phyloP scores from a whole-genome alignment of 2,888 invertebrate species.

The Drosophila tanythrix region DNA sequence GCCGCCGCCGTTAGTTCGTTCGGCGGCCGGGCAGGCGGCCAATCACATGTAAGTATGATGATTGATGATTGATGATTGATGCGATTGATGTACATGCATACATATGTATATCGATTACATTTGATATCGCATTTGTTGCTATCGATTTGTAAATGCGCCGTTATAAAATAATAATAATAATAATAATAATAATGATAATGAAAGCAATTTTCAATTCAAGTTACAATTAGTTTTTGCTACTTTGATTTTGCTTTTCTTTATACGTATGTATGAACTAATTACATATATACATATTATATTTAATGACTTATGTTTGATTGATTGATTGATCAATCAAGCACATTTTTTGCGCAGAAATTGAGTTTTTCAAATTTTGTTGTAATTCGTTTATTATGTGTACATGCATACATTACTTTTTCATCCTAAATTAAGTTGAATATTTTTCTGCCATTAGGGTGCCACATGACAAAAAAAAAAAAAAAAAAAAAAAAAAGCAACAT shows the following conservation, averaged over 20 bases:
- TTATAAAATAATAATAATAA: slow-evolving; percentile 19
- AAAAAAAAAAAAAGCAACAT: slow-evolving; percentile 11
- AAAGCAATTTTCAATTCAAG: slow-evolving; percentile 48
- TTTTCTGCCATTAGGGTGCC: slow-evolving; percentile 63
- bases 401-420: slow-evolving; percentile 56
- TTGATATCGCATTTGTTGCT: slow-evolving; percentile 40
- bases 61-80: neutral
- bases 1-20: slow-evolving; percentile 87
- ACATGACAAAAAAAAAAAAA: slow-evolving; percentile 25
- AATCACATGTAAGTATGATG: slow-evolving; percentile 83
- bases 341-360: slow-evolving; percentile 71
- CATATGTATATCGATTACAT: slow-evolving; percentile 22
- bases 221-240: slow-evolving; percentile 53
- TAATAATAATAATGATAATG: slow-evolving; percentile 15
- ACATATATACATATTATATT: slow-evolving; percentile 35
- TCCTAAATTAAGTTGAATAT: slow-evolving; percentile 56
- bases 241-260: slow-evolving; percentile 59
- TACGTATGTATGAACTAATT: slow-evolving; percentile 4
- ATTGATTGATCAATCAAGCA: slow-evolving; percentile 36
- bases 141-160: slow-evolving; percentile 46
- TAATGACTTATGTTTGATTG: slow-evolving; percentile 39
- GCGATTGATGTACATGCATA: slow-evolving; percentile 22
- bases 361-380: slow-evolving; percentile 84
- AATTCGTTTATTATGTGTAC: slow-evolving; percentile 76
- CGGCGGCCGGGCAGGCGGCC: slow-evolving; percentile 85